Evolutionary conservation across 2,888 invertebrate species (phyloP).

Genomic region (Platycheirus albimanus): DNA sequence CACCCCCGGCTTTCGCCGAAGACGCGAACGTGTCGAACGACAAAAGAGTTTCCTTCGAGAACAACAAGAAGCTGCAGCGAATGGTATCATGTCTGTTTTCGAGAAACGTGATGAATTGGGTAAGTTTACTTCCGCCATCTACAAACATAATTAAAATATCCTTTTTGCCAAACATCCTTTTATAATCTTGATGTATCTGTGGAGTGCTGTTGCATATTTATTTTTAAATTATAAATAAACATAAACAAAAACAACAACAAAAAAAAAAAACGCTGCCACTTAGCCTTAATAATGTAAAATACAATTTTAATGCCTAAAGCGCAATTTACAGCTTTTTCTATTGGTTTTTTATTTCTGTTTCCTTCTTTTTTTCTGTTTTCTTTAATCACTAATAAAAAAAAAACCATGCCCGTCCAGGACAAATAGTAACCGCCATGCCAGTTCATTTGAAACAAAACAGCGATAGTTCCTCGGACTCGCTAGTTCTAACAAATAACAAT

Average conservation of each 20-base stretch:
- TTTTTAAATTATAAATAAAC: too few species aligned
- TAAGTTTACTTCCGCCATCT: conserved; percentile 68
- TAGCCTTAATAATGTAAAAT: conserved; percentile 40
- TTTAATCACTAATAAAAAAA: conserved; percentile 53
- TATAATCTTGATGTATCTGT: conserved; percentile 50
- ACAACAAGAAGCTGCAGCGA: conserved; percentile 87
- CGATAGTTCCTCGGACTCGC: conserved; percentile 81
- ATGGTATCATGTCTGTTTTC: conserved; percentile 78
- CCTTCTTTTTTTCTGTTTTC: conserved; percentile 39
- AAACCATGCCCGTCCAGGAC: conserved; percentile 77
- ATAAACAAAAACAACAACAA: too few species aligned
- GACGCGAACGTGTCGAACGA: conserved; percentile 92
- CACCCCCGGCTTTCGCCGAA: conserved; percentile 90
- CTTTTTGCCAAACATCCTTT: conserved; percentile 31
- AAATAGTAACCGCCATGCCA: conserved; percentile 82
- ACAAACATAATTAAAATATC: neutral
- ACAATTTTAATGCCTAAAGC: conserved; percentile 53
- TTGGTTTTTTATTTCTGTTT: conserved; percentile 59
- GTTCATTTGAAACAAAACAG: conserved; percentile 80
- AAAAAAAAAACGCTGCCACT: conserved; percentile 52
- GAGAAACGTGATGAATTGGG: conserved; percentile 80
- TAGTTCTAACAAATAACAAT: conserved; percentile 77
- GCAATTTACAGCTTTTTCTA: conserved; percentile 46
- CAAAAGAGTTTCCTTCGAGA: conserved; percentile 93
- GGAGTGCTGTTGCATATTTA: conserved; percentile 47